Evolutionary conservation across 2,113 vertebrate species (phyloP).

Genomic region (Phainopepla nitens): DNA sequence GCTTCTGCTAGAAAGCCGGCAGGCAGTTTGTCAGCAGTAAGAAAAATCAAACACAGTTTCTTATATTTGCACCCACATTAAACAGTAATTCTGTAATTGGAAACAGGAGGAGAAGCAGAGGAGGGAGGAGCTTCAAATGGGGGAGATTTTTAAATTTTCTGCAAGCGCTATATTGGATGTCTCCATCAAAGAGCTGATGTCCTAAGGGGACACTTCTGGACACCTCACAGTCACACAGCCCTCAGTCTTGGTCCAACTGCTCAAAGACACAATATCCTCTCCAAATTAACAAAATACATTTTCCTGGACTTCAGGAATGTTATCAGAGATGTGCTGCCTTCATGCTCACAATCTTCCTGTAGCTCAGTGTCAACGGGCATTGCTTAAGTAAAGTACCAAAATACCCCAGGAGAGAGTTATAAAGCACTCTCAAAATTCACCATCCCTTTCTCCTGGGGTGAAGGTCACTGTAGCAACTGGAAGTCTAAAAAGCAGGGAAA

Average conservation of each 20-base stretch:
- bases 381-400: not conserved
- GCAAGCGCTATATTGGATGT: not conserved
- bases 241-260: not conserved
- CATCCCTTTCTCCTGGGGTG: not conserved
- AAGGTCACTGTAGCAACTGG: not conserved
- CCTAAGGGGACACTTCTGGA: not conserved
- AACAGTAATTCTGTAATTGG: not conserved
- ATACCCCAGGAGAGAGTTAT: not conserved
- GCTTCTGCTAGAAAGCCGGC: not conserved
- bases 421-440: not conserved
- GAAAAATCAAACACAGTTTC: not conserved
- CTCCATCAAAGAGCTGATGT: not conserved
- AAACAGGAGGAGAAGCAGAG: not conserved
- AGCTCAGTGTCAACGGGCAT: not conserved
- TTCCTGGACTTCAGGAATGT: not conserved
- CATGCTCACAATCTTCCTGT: not conserved
- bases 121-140: not conserved
- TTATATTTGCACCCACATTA: not conserved
- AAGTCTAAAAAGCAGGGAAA: not conserved
- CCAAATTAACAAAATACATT: not conserved
- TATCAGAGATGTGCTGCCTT: accelerated
- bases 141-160: not conserved
- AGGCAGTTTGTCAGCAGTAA: not conserved
- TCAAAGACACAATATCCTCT: accelerated
- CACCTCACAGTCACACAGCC: not conserved